Evolutionary conservation across 2,797 vertebrate genomes (phyloP).

Genomic region (Holocentrus rufus): DNA sequence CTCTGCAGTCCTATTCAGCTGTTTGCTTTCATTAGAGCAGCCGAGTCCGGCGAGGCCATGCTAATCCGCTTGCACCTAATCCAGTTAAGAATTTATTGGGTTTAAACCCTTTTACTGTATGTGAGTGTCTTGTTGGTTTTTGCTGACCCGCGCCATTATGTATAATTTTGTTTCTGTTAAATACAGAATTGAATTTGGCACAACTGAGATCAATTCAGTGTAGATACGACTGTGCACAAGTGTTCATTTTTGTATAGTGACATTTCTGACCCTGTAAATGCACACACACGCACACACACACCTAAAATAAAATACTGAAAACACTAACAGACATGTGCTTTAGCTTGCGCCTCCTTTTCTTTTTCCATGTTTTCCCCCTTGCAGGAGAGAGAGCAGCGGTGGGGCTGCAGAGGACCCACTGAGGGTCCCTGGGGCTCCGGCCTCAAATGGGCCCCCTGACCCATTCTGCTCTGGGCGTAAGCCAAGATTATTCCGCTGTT

Average conservation of each 20-base stretch:
- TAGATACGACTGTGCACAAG: background rate
- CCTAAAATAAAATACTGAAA: background rate
- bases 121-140: conserved; percentile 29
- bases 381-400: conserved; percentile 11
- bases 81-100: conserved; percentile 70
- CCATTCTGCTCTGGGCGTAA: conserved; percentile 62
- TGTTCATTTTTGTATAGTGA: background rate
- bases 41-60: conserved; percentile 45
- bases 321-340: conserved; percentile 20
- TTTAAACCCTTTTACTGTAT: conserved; percentile 60
- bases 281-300: background rate
- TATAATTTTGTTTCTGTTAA: background rate
- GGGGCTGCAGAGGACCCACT: conserved; percentile 16
- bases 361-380: conserved; percentile 20
- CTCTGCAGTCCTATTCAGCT: conserved; percentile 48
- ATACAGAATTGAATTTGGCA: background rate
- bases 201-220: background rate
- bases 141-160: conserved; percentile 1
- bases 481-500: conserved; percentile 74
- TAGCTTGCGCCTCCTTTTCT: background rate
- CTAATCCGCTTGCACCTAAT: conserved; percentile 77
- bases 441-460: conserved; percentile 53
- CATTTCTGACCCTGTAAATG: background rate
- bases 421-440: conserved; percentile 47
- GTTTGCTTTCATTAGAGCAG: conserved; percentile 57